Conservation (phyloP, 2,113 vertebrate species). For the Gracilinanus agilis region DNA sequence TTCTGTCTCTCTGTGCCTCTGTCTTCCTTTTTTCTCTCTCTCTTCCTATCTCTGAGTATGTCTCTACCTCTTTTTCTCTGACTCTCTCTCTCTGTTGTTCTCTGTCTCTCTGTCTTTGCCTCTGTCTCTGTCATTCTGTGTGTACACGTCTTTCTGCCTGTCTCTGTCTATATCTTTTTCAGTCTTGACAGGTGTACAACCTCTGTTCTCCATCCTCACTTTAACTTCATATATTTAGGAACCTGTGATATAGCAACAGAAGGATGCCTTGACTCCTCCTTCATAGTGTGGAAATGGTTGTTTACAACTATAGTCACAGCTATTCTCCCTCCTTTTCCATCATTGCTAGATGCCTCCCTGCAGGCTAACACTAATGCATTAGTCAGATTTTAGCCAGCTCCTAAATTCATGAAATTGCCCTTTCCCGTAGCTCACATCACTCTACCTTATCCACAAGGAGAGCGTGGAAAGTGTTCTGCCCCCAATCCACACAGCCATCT, state of each 20-base stretch:
- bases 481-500: not conserved
- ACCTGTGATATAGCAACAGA: not conserved
- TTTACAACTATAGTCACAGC: not conserved
- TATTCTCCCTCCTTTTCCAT: not conserved
- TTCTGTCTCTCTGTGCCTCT: not conserved
- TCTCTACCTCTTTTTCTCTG: not conserved
- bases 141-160: too few relatives aligned
- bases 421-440: not conserved
- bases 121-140: too few relatives aligned
- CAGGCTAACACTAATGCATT: not conserved
- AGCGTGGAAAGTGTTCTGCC: not conserved
- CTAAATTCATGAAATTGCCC: not conserved
- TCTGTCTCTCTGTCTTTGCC: not conserved
- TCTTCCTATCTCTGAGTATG: too few relatives aligned
- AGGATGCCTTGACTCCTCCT: not conserved
- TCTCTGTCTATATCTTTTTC: too few relatives aligned
- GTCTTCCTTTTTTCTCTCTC: too few relatives aligned
- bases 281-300: not conserved
- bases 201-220: not conserved
- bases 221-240: not conserved
- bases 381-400: not conserved
- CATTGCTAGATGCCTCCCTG: not conserved
- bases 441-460: not conserved
- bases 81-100: not conserved
- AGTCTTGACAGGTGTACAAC: not conserved